Conservation (phyloP, 2,888 invertebrate species). For the Polylopha cassiicola region DNA sequence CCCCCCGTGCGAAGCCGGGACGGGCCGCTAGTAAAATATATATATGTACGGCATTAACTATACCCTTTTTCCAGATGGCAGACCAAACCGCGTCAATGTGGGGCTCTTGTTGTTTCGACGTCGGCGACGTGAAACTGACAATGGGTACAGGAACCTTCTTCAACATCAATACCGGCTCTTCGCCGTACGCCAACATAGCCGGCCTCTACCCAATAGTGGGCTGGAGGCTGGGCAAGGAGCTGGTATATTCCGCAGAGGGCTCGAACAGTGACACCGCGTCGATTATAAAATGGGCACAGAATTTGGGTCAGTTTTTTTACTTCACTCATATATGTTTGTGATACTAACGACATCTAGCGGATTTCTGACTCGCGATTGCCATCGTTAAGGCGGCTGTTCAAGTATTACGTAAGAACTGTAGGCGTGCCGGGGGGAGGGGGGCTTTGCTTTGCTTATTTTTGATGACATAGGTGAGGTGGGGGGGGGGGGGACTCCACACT, state of each 20-base stretch:
- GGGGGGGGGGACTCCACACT: too few species aligned
- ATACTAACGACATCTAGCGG: too few species aligned
- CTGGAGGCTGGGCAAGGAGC: constrained; percentile 79
- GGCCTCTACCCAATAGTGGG: constrained; percentile 95
- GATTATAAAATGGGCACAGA: constrained; percentile 90
- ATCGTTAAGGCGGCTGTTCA: too few species aligned
- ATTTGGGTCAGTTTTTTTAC: constrained; percentile 81
- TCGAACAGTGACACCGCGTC: constrained; percentile 92
- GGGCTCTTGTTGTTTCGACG: constrained; percentile 88
- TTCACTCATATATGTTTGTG: constrained; percentile 10
- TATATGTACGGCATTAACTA: too few species aligned
- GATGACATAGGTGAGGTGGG: too few species aligned
- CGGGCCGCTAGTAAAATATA: too few species aligned
- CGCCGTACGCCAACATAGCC: constrained; percentile 87
- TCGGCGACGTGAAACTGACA: constrained; percentile 90
- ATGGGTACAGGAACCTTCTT: constrained; percentile 95
- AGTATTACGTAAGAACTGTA: too few species aligned
- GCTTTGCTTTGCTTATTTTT: too few species aligned
- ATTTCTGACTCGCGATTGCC: too few species aligned
- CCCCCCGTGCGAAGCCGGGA: too few species aligned
- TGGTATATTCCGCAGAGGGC: constrained; percentile 88
- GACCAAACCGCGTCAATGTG: constrained; percentile 94
- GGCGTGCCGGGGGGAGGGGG: too few species aligned
- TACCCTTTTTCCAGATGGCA: constrained; percentile 78
- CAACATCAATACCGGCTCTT: constrained; percentile 86